Conservation (phyloP, 2,113 vertebrate genomes). For the Alouatta palliata region DNA sequence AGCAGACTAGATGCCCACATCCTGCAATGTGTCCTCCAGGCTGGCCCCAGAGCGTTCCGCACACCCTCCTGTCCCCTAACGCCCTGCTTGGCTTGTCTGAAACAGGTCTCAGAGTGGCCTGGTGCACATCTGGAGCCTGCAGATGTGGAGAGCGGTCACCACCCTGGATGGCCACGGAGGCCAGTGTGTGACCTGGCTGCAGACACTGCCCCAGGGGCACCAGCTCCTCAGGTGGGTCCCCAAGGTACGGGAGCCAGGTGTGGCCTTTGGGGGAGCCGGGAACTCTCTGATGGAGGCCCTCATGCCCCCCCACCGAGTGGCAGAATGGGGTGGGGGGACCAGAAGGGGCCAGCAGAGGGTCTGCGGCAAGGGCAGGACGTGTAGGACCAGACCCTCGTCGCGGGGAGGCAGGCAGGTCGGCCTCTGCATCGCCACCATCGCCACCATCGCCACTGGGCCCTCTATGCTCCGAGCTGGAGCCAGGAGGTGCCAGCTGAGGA, state of each 20-base stretch:
- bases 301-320: too few relatives aligned
- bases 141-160: slow-evolving; percentile 85
- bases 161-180: slow-evolving; percentile 89
- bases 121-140: slow-evolving; percentile 94
- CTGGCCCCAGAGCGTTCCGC: not conserved
- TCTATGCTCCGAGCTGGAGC: not conserved
- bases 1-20: rapidly evolving
- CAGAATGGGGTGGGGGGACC: not conserved
- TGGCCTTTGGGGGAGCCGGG: not conserved
- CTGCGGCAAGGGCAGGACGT: not conserved
- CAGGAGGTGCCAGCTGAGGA: not conserved
- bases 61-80: not conserved
- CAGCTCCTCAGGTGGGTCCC: slow-evolving; percentile 90
- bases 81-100: not conserved
- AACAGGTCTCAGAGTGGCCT: slow-evolving; percentile 89
- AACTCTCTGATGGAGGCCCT: not conserved
- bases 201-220: slow-evolving; percentile 79
- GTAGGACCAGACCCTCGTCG: too few relatives aligned
- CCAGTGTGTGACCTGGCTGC: slow-evolving; percentile 90
- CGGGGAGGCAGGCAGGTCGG: not conserved
- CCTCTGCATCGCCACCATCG: too few relatives aligned
- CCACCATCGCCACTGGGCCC: not conserved
- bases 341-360: too few relatives aligned
- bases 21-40: not conserved
- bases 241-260: not conserved